These are phyloP conservation scores for Euphydryas editha DNA, from an alignment of 2,888 invertebrate genomes.

Conservation along the genomic window DNA sequence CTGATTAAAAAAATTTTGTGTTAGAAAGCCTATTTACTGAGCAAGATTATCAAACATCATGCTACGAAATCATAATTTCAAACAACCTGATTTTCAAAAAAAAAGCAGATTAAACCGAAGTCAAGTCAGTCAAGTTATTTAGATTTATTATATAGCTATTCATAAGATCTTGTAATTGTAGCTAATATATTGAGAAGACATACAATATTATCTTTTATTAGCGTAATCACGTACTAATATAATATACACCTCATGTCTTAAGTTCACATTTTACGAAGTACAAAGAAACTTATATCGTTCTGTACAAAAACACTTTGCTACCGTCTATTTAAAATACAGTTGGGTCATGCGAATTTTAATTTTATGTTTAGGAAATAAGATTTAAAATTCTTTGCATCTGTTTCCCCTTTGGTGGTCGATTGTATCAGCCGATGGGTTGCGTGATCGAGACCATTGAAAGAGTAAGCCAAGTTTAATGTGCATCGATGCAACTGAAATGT, in stretches of 20 bases:
- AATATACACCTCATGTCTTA: neutral
- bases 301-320: neutral
- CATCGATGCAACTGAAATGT: constrained; percentile 48
- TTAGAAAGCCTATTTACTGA: too few species aligned
- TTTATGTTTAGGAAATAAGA: constrained; percentile 10
- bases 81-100: too few species aligned
- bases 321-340: constrained; percentile 1
- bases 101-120: too few species aligned
- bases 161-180: too few species aligned
- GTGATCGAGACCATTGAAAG: constrained; percentile 56
- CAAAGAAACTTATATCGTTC: neutral
- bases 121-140: too few species aligned
- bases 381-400: neutral
- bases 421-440: constrained; percentile 47
- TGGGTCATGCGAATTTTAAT: constrained; percentile 2
- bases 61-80: too few species aligned
- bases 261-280: constrained; percentile 16
- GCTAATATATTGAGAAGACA: too few species aligned
- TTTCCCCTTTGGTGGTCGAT: constrained; percentile 30
- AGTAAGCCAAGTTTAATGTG: constrained; percentile 37
- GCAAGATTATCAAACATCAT: too few species aligned
- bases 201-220: too few species aligned
- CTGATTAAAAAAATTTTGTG: too few species aligned
- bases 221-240: neutral
- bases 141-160: too few species aligned